These are phyloP conservation scores for Sinocyclocheilus rhinocerous DNA, from an alignment of 2,113 vertebrate species.

Conservation along the genomic window DNA sequence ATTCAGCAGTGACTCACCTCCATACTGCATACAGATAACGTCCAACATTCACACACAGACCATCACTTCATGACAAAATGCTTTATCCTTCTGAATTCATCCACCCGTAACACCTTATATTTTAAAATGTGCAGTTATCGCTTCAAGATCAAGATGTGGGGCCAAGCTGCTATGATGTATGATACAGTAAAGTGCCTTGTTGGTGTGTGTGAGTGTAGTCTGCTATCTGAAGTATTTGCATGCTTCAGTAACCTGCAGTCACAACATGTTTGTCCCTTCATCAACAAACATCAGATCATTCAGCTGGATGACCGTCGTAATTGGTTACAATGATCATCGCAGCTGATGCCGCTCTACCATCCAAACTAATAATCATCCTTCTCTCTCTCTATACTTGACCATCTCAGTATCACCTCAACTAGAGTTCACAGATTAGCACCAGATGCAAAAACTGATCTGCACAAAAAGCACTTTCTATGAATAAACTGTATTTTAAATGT, in stretches of 20 bases:
- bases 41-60: conserved; percentile 4
- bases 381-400: not conserved
- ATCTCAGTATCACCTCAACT: not conserved
- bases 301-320: not conserved
- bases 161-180: not conserved
- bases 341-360: not conserved
- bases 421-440: not conserved
- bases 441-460: not conserved
- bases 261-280: conserved; percentile 5
- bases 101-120: not conserved
- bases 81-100: conserved; percentile 10
- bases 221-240: conserved; percentile 20
- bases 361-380: not conserved
- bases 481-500: not conserved
- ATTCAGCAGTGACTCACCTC: not conserved
- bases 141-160: not conserved
- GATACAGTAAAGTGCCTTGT: not conserved
- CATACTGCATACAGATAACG: not conserved
- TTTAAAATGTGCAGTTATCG: not conserved
- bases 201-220: not conserved
- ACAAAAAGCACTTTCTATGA: not conserved
- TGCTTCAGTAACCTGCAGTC: conserved; percentile 39
- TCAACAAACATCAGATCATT: conserved; percentile 29
- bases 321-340: not conserved
- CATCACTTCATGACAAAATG: conserved; percentile 23